phyloP scores from a whole-genome alignment of 2,113 vertebrate species.

The Myotis davidii region DNA sequence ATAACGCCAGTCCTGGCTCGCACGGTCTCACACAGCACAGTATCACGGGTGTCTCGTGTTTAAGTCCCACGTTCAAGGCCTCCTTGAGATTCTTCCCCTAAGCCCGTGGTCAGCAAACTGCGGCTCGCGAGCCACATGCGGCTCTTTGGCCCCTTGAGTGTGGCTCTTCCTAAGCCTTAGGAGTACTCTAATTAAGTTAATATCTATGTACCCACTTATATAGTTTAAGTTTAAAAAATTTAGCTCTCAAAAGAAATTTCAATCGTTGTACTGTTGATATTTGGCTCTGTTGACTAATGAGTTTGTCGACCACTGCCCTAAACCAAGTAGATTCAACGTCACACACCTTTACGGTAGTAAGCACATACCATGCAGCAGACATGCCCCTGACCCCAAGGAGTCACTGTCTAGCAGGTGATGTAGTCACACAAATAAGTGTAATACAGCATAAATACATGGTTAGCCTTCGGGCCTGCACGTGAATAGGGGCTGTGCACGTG shows the following conservation, averaged over 20 bases:
- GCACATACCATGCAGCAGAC: too few species aligned
- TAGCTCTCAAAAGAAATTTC: too few species aligned
- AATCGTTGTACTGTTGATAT: too few species aligned
- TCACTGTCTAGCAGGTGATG: background rate
- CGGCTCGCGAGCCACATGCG: too few species aligned
- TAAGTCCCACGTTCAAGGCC: background rate
- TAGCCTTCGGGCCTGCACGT: background rate
- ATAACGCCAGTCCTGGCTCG: background rate
- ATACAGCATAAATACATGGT: too few species aligned
- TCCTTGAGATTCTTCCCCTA: background rate
- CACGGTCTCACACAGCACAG: background rate
- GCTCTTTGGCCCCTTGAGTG: too few species aligned
- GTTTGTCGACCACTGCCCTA: background rate
- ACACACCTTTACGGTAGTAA: background rate
- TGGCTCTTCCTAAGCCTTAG: too few species aligned
- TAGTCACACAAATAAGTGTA: background rate
- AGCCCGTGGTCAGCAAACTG: background rate
- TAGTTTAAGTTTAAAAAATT: too few species aligned
- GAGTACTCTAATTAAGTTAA: too few species aligned
- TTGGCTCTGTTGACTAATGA: too few species aligned
- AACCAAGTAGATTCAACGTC: background rate
- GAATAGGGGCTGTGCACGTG: fast-evolving
- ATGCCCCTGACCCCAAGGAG: background rate
- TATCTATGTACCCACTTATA: too few species aligned
- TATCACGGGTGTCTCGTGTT: background rate